A percentile compares a stretch with the other conserved stretches of the same genome.
phyloP scores from a whole-genome alignment of 2,113 vertebrate species.

The Psittacus erithacus region DNA sequence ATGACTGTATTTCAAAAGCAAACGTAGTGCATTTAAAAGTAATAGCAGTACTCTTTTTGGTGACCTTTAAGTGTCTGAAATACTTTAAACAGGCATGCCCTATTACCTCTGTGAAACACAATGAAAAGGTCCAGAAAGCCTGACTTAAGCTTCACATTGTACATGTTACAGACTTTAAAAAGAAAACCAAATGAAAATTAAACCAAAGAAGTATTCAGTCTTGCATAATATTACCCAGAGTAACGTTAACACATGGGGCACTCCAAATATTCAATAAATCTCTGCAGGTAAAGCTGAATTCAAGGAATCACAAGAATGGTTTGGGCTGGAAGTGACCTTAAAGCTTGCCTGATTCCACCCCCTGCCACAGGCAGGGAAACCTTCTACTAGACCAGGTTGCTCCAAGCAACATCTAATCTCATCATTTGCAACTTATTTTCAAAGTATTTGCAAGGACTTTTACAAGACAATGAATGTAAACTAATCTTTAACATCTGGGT shows the following conservation, averaged over 20 bases:
- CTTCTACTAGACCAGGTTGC: not conserved
- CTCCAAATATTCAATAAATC: not conserved
- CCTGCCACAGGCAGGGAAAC: not conserved
- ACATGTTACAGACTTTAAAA: not conserved
- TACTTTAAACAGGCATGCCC: constrained; percentile 15
- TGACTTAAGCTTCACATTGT: not conserved
- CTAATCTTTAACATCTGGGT: not conserved
- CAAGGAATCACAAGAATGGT: not conserved
- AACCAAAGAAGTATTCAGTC: not conserved
- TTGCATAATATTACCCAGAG: not conserved
- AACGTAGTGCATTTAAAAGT: not conserved
- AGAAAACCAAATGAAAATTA: not conserved
- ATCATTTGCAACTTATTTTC: not conserved
- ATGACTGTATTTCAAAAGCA: constrained; percentile 31
- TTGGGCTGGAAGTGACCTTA: not conserved
- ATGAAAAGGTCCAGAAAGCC: constrained; percentile 16
- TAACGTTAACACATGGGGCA: not conserved
- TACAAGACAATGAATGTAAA: not conserved
- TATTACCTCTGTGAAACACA: not conserved
- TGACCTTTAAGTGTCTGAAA: constrained; percentile 23
- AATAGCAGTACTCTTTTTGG: constrained; percentile 1
- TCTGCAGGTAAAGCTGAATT: not conserved
- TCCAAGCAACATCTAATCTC: not conserved
- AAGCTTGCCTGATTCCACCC: not conserved
- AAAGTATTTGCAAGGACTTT: not conserved